These are phyloP conservation scores for Raja brachyura DNA, from an alignment of 2,113 vertebrate genomes.

Conservation along the genomic window DNA sequence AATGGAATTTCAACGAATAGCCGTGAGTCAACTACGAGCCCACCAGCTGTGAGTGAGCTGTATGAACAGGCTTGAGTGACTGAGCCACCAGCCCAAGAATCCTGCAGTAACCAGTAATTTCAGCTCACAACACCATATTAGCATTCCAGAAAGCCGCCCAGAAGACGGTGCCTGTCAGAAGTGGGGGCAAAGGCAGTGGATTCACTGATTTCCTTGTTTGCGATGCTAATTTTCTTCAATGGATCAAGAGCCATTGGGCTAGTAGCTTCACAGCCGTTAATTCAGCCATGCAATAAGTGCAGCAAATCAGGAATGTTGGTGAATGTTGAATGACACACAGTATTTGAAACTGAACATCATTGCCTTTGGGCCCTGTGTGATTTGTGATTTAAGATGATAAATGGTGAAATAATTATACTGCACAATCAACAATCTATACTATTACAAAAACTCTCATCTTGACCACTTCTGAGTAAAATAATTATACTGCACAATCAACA, in stretches of 20 bases:
- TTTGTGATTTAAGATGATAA: not conserved
- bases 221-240: constrained; percentile 24
- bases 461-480: too few species aligned
- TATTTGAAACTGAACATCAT: not conserved
- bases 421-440: too few species aligned
- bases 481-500: too few species aligned
- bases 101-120: too few species aligned
- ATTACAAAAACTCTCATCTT: too few species aligned
- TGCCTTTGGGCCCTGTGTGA: not conserved
- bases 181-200: not conserved
- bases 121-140: too few species aligned
- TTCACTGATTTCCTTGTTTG: not conserved
- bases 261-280: not conserved
- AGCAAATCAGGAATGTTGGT: not conserved
- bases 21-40: too few species aligned
- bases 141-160: too few species aligned
- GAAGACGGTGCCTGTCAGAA: not conserved
- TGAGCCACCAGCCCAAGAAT: too few species aligned
- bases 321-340: not conserved
- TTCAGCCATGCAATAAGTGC: constrained; percentile 9
- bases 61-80: too few species aligned
- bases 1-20: too few species aligned
- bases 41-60: too few species aligned
- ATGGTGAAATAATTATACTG: not conserved
- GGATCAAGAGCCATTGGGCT: not conserved